Evolutionary conservation across 2,888 invertebrate genomes (phyloP), one percentile per base, ranked within the genome.

Genomic region (Alsophila aescularia): DNA sequence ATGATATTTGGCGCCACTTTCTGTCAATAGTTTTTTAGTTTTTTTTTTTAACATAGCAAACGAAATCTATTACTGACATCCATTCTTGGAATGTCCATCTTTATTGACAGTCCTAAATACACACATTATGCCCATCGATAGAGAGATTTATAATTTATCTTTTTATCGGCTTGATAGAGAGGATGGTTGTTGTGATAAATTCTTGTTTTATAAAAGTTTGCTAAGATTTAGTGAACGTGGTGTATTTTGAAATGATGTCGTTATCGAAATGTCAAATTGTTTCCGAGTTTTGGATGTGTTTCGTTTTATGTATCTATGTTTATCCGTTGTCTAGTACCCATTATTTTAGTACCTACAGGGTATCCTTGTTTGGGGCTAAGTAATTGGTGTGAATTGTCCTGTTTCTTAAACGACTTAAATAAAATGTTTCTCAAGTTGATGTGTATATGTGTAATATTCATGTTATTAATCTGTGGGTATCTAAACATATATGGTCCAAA

Each of bases 161-260:
- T 41, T 50, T 34, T 55, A 58, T 53, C 50, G 14, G 32, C 45
- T 27, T 58, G 62, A 64, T 52, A 41, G 35, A 60, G 29, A 55
- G 45, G 53, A 48, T 39, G 58, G 64, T 56, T 56, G 50, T 56
- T 42, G 35, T 58, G 62, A 64, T 50, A 58, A 47, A 56, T 47
- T 44, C 7, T 35, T 39, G 42, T 56, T 37, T 56, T 60, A 62
- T 64, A 58, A 49, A 21, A 42, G 40, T 47, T 52, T 43, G 52
- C 31, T 31, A 12, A 12, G 43, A 44, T 32, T 32, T 18, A 48
- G 47, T 24, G 13, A 0, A n/a, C n/a, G 6, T 7, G 32, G n/a
- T 29, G 15, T 29, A 12, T 29, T 52, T 45, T 39, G 13, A 9
- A n/a, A 40, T 24, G 12, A 32, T 16, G 15, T 13, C 7, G 2